Base-by-base conservation (phyloP, 2,797 vertebrate genomes). In the Philypnodon macrostomus region DNA sequence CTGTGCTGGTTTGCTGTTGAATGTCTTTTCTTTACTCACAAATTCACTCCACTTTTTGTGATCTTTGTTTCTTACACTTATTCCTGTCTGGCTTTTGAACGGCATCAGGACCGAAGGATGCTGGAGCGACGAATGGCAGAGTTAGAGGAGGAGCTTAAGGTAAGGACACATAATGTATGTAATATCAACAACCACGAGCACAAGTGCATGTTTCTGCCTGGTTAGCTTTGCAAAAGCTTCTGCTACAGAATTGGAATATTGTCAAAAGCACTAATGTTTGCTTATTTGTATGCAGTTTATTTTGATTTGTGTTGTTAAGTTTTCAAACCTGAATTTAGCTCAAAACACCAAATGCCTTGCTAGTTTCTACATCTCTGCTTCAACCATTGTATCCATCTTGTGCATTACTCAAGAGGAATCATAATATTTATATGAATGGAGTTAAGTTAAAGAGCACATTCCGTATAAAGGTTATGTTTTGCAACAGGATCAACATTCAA, bases 131-230 rank as follows among this genome's bases (percentile, higher is more conserved):
- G 90, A 55, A 83, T 92, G 69, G 84, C 87, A 1, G 90, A 93
- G 69, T 66, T 93, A 64, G 91, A 92, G 77, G 91, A 93, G 55
- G 91, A 93, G 76, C 71, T 92, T 2, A 92, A 93, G 89, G 92
- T 92, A 75, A 88, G 79, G 49, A 56, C 35, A 46, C 38, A 14
- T 33, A 7, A n/a, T n/a, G n/a, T n/a, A n/a, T 13, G 1, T 4
- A 65, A 5, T 49, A 15, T n/a, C n/a, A n/a, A 53, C 46, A 53
- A 53, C 52, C 64, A 52, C 53, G n/a, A 36, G 51, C 63, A 67
- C 79, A 36, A 73, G 65, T 75, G 74, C 76, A 85, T 74, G 74
- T 19, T 51, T 55, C 55, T 61, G 77, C 76, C 61, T 65, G 56
- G 54, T 65, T 75, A 74, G 81, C 84, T 61, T 70, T 49, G 76